Conservation (phyloP, 2,888 invertebrate species). For the Agapostemon virescens region DNA sequence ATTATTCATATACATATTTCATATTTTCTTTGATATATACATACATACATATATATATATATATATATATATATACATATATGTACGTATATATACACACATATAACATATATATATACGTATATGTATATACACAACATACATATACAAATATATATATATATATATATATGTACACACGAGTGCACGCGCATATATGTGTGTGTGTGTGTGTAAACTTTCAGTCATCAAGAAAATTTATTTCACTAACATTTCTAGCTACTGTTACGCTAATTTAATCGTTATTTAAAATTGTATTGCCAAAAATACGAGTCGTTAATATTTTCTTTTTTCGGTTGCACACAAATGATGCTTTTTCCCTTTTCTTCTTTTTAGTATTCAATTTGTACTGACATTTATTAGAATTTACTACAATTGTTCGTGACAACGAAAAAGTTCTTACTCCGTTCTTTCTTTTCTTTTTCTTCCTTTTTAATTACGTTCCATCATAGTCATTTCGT, state of each 20-base stretch:
- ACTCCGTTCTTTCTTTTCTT: constrained; percentile 45
- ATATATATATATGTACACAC: constrained; percentile 53
- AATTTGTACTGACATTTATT: constrained; percentile 79
- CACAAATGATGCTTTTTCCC: constrained; percentile 64
- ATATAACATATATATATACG: constrained; percentile 58
- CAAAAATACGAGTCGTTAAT: constrained; percentile 76
- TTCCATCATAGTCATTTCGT: constrained; percentile 39
- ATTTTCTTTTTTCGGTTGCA: constrained; percentile 54
- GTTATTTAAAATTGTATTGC: constrained; percentile 73
- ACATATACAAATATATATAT: constrained; percentile 55
- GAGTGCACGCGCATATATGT: neutral
- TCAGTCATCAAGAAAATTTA: constrained; percentile 77
- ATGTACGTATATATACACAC: constrained; percentile 55
- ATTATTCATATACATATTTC: constrained; percentile 61
- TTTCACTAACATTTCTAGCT: constrained; percentile 66
- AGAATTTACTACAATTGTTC: constrained; percentile 74
- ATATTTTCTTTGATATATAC: constrained; percentile 56
- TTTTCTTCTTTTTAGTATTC: constrained; percentile 64
- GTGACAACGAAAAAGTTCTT: constrained; percentile 48
- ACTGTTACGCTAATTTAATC: constrained; percentile 66
- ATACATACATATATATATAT: constrained; percentile 61
- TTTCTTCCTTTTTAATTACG: constrained; percentile 3
- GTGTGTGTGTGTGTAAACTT: constrained; percentile 69
- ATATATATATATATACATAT: neutral
- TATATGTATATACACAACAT: constrained; percentile 50